Evolutionary conservation across 2,113 vertebrate species (phyloP).

Genomic region (Corythaeola cristata): DNA sequence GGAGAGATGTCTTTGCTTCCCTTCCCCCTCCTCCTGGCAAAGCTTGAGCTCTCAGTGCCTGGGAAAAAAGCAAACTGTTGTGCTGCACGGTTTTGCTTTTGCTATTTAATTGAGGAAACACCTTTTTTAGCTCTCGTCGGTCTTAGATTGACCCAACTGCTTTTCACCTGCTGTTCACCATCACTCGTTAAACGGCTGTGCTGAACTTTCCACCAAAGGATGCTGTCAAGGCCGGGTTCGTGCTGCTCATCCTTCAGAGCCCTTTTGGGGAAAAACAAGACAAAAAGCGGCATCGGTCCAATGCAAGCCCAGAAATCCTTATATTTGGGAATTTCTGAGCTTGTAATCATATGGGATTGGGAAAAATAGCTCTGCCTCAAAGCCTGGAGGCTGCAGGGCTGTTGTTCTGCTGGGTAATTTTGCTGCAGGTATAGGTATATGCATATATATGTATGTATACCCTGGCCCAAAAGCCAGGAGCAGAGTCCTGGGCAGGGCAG

Average conservation of each 20-base stretch:
- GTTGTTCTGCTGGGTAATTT: background rate
- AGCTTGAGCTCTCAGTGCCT: background rate
- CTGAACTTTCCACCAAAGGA: background rate
- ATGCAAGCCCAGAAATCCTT: background rate
- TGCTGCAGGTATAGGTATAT: no score
- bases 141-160: background rate
- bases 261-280: background rate
- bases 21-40: background rate
- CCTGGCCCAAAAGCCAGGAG: background rate
- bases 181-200: background rate
- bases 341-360: background rate
- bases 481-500: background rate
- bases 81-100: background rate
- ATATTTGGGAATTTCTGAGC: background rate
- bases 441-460: no score
- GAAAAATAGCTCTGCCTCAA: background rate
- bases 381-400: background rate
- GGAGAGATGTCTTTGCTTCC: background rate
- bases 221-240: rapidly evolving
- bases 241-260: background rate
- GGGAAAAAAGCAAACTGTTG: background rate
- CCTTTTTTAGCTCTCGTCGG: conserved; percentile 3
- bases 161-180: background rate
- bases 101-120: background rate
- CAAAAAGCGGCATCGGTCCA: background rate